Evolutionary conservation across 1,140 invertebrate genomes (phyloP), one percentile per base, ranked within the genome.

Genomic region (Aplysia californica): DNA sequence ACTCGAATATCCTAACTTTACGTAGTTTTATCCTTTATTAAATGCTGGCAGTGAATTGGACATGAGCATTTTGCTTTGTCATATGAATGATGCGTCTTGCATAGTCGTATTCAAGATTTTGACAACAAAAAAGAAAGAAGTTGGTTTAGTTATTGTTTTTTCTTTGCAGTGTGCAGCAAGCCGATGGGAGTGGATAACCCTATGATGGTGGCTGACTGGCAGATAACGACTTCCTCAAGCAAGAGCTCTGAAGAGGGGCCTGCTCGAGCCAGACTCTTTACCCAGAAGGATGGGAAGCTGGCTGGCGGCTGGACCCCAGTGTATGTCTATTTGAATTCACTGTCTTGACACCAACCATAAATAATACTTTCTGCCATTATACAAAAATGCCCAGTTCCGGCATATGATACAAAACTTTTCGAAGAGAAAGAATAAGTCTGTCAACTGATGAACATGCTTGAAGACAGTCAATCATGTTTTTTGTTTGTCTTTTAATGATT

Each of bases 261-360:
- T 36, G 65, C 82, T 50, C 55, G 83, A 31, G 84, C 70, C n/a
- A 77, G 86, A 39, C 68, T 86, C 20, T 84, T 72, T 69, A 80
- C 71, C 1, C 65, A 82, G 35, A 74, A 80, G 35, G 83, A 84
- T 78, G 82, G 80, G 6, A 72, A 59, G 18, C 78, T 70, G 33
- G 74, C 80, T 31, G 83, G 83, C 23, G 83, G 80, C 1, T 87
- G 86, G 86, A 74, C 79, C 26, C 86, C 86, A 75, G 80, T 77
- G 86, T 87, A 77, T 71, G 59, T 69, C 18, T 67, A 38, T 26
- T 36, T 73, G 5, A 36, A 59, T n/a, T n/a, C n/a, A n/a, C n/a
- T n/a, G n/a, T n/a, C n/a, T n/a, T n/a, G n/a, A n/a, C n/a, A n/a
- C n/a, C n/a, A n/a, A n/a, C n/a, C n/a, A n/a, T n/a, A n/a, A n/a